Conservation (phyloP, 2,888 invertebrate genomes). For the Heliconius cydno region DNA sequence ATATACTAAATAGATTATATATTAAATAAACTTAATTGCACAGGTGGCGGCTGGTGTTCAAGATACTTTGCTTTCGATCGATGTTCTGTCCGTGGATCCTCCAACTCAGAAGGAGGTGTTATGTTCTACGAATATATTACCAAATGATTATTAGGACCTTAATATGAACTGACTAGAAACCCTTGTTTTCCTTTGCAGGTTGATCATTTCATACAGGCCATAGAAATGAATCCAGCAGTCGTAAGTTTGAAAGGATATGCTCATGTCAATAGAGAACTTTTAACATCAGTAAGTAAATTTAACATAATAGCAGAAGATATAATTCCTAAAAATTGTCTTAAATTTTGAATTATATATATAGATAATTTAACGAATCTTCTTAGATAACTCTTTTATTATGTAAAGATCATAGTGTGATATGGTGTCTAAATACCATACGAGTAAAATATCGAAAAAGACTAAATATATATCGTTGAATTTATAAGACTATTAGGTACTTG, state of each 20-base stretch:
- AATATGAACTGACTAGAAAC: background rate
- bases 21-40: background rate
- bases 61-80: slow-evolving; percentile 83
- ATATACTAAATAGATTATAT: no score
- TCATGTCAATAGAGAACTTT: slow-evolving; percentile 85
- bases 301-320: background rate
- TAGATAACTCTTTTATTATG: no score
- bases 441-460: background rate
- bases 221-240: slow-evolving; percentile 88
- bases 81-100: slow-evolving; percentile 83
- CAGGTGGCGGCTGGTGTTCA: slow-evolving; percentile 86
- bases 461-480: background rate
- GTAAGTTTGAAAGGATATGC: slow-evolving; percentile 87
- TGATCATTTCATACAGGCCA: slow-evolving; percentile 86
- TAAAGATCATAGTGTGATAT: no score
- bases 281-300: slow-evolving; percentile 82
- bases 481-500: background rate
- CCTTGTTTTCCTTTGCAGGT: slow-evolving; percentile 68
- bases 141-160: background rate
- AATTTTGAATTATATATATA: no score
- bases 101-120: slow-evolving; percentile 85
- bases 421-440: no score
- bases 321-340: no score
- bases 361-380: no score
- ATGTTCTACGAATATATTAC: background rate